Conservation (phyloP, 1,140 invertebrate species). For the Sitodiplosis mosellana region DNA sequence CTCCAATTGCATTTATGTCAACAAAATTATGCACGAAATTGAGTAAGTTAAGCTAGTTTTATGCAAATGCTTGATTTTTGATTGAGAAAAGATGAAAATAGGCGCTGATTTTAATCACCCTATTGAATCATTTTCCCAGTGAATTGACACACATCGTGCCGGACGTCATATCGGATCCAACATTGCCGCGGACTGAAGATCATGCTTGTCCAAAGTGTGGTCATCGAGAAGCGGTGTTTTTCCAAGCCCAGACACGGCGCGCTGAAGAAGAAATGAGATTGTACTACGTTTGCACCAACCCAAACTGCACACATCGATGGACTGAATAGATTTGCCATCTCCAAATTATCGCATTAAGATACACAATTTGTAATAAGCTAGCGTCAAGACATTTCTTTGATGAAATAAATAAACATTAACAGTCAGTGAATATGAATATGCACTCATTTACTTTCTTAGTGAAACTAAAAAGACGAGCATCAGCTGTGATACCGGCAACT, state of each 20-base stretch:
- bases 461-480: too few species aligned
- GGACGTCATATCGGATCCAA: conserved; percentile 96
- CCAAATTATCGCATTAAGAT: too few species aligned
- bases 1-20: conserved; percentile 98
- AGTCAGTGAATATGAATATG: too few species aligned
- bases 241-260: conserved; percentile 63
- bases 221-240: conserved; percentile 73
- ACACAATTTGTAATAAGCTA: too few species aligned
- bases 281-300: conserved; percentile 95
- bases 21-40: conserved; percentile 99
- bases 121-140: conserved; percentile 31
- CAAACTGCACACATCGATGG: conserved; percentile 89
- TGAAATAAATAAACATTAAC: too few species aligned
- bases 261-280: conserved; percentile 98
- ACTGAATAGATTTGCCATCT: conserved; percentile 89
- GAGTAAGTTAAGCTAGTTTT: conserved; percentile 72
- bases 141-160: conserved; percentile 95
- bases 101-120: too few species aligned
- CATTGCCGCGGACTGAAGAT: conserved; percentile 91
- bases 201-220: conserved; percentile 94
- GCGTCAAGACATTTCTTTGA: too few species aligned
- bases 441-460: too few species aligned
- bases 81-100: too few species aligned
- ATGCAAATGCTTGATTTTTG: too few species aligned
- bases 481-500: too few species aligned